phyloP scores from a whole-genome alignment of 2,113 vertebrate species.

The Patagioenas fasciata region DNA sequence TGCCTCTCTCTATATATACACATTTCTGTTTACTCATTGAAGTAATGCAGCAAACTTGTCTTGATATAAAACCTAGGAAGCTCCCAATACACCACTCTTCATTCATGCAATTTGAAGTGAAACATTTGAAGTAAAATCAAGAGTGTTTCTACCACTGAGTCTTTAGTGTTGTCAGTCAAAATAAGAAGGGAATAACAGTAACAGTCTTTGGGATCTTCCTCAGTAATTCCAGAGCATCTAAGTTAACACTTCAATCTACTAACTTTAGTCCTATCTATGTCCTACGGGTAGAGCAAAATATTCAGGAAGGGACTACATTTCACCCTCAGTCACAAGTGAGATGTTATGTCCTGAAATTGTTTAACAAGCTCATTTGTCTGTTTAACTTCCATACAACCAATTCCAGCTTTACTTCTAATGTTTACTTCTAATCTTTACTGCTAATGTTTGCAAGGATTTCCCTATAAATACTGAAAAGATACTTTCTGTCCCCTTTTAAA shows the following conservation, averaged over 20 bases:
- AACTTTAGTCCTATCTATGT: neutral
- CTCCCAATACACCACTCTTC: neutral
- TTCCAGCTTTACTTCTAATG: neutral
- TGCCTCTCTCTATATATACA: neutral
- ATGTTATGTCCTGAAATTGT: neutral
- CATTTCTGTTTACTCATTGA: neutral
- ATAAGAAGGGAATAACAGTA: neutral
- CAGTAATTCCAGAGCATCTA: neutral
- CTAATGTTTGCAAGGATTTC: neutral
- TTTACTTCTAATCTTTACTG: no score
- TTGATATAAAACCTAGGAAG: neutral
- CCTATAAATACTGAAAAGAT: neutral
- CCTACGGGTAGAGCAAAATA: neutral
- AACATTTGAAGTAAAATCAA: neutral
- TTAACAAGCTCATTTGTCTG: neutral
- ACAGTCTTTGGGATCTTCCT: neutral
- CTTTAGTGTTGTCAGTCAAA: neutral
- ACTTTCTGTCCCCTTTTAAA: neutral
- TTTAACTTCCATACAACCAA: neutral
- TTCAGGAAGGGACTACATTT: neutral
- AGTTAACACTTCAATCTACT: neutral
- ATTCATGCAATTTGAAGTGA: neutral
- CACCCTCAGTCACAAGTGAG: neutral
- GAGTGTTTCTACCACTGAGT: neutral
- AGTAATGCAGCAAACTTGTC: neutral